Evolutionary conservation across 2,797 vertebrate species (phyloP).

Genomic region (Tamandua tetradactyla): DNA sequence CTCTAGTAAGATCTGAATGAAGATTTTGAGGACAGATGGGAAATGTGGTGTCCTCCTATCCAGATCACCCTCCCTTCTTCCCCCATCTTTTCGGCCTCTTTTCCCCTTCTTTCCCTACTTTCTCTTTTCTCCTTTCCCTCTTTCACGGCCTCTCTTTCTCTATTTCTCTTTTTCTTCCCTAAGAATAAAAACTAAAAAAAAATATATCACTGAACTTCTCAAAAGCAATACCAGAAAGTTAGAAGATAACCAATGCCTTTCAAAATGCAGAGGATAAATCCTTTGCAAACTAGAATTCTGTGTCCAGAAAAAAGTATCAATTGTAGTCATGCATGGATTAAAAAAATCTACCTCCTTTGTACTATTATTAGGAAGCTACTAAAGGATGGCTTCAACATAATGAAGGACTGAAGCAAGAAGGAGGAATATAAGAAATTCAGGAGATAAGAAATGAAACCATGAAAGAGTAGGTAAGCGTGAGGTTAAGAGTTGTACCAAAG

Average conservation of each 20-base stretch:
- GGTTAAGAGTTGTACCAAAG: background rate
- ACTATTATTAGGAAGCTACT: background rate
- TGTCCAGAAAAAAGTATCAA: background rate
- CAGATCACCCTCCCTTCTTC: no score
- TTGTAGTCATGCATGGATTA: background rate
- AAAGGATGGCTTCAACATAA: background rate
- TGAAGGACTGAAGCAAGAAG: background rate
- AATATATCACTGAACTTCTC: background rate
- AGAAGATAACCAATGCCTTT: background rate
- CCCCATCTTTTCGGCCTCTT: no score
- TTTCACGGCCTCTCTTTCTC: no score
- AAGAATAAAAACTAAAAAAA: no score
- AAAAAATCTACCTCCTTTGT: background rate
- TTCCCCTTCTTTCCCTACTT: no score
- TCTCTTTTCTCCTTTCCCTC: no score
- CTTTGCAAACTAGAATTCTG: background rate
- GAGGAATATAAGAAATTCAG: background rate
- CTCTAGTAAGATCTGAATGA: no score
- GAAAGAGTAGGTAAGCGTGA: background rate
- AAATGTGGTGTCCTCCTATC: no score
- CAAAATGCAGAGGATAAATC: background rate
- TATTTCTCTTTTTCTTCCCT: no score
- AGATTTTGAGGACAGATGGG: no score
- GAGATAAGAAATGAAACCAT: background rate
- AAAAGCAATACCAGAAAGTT: background rate